These are phyloP conservation scores for Drosophila saltans DNA, from an alignment of 1,140 invertebrate genomes.

Conservation along the genomic window DNA sequence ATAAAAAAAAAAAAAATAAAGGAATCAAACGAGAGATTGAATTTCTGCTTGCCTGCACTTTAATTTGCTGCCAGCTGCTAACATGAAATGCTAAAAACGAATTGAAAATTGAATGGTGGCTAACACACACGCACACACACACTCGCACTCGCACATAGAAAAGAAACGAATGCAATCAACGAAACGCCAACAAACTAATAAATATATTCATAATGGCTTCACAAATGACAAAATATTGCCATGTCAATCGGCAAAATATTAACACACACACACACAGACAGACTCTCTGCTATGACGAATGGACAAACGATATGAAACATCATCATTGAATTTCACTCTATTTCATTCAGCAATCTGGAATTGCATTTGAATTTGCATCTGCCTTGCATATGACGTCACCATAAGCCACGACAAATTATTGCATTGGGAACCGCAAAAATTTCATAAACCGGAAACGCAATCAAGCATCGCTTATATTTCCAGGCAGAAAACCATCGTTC, in stretches of 20 bases:
- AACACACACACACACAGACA: constrained; percentile 56
- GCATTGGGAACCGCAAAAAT: constrained; percentile 74
- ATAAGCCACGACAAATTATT: constrained; percentile 76
- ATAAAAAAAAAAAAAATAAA: constrained; percentile 23
- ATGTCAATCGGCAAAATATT: constrained; percentile 76
- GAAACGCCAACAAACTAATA: constrained; percentile 63
- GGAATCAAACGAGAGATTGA: constrained; percentile 78
- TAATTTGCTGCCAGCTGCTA: constrained; percentile 74
- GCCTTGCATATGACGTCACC: constrained; percentile 23
- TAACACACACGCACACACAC: constrained; percentile 22
- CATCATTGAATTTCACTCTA: constrained; percentile 15
- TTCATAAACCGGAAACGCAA: constrained; percentile 80
- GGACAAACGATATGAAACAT: constrained; percentile 15
- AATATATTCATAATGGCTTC: constrained; percentile 77
- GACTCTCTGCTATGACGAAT: constrained; percentile 13
- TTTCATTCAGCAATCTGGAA: constrained; percentile 33
- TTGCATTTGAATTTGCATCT: constrained; percentile 33
- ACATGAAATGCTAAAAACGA: constrained; percentile 72
- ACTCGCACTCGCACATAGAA: neutral
- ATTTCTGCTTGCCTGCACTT: constrained; percentile 80
- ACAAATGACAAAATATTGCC: constrained; percentile 80
- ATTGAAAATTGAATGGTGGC: constrained; percentile 64
- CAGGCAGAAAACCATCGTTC: neutral
- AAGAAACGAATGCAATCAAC: constrained; percentile 70
- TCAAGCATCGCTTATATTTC: constrained; percentile 66